Conservation (phyloP, 1,140 invertebrate genomes). For the Drosophila cardini region DNA sequence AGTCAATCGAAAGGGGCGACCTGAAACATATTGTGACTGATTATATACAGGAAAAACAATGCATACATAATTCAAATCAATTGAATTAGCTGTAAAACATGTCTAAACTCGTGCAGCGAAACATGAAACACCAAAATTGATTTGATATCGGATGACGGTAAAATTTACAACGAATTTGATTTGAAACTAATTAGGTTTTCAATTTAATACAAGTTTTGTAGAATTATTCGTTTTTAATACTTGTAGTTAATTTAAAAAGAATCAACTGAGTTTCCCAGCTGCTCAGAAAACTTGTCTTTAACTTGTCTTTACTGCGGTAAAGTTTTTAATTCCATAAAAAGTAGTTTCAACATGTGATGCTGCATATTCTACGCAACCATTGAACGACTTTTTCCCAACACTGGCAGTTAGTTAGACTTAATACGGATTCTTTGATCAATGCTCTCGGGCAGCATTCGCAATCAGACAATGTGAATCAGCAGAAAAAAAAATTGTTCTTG, state of each 20-base stretch:
- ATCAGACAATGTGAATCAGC: conserved; percentile 9
- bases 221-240: no score
- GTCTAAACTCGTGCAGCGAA: background rate
- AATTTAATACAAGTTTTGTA: no score
- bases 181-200: no score
- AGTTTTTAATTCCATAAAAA: background rate
- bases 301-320: no score
- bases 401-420: background rate
- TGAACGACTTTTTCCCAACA: background rate
- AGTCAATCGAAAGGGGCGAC: background rate
- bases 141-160: background rate
- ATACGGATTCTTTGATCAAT: background rate
- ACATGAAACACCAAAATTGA: background rate
- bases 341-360: no score
- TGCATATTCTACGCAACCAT: background rate
- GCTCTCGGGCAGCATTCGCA: background rate
- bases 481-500: conserved; percentile 9
- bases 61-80: conserved; percentile 50
- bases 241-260: no score
- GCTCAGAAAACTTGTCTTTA: no score
- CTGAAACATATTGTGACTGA: background rate
- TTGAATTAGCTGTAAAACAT: conserved; percentile 48
- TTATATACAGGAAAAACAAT: conserved; percentile 15
- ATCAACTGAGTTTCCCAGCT: no score
- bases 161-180: background rate